A percentile compares a stretch with the other conserved stretches of the same genome.
Evolutionary conservation across 1,140 invertebrate species (phyloP).

Genomic region (Lepidurus packardi): DNA sequence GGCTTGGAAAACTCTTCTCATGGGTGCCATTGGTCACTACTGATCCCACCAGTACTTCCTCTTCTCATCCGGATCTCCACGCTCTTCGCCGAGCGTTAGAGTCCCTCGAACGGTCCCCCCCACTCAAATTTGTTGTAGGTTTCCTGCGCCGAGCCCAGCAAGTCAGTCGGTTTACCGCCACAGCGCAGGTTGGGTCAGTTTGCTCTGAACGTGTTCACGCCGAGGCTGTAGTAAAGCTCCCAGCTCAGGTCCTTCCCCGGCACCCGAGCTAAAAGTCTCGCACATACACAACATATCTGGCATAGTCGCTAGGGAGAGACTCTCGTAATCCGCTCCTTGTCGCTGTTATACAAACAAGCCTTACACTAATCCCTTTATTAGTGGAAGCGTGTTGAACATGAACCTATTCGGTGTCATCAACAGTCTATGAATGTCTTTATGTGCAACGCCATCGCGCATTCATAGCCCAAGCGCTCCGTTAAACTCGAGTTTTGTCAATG

Average conservation of each 20-base stretch:
- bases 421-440: slow-evolving; percentile 9
- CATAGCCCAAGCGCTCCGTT: not conserved
- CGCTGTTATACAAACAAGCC: slow-evolving; percentile 21
- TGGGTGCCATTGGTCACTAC: slow-evolving; percentile 17
- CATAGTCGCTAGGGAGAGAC: not conserved
- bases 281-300: not conserved
- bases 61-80: not conserved
- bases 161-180: slow-evolving; percentile 18
- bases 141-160: slow-evolving; percentile 11
- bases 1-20: slow-evolving; percentile 17
- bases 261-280: slow-evolving; percentile 12
- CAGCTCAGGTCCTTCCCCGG: not conserved
- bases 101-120: not conserved
- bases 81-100: not conserved
- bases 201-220: not conserved
- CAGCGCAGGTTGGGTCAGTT: slow-evolving; percentile 16
- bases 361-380: slow-evolving; percentile 20
- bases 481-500: not conserved
- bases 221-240: not conserved
- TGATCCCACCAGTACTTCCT: not conserved
- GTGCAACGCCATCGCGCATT: not conserved
- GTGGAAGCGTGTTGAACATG: slow-evolving; percentile 21
- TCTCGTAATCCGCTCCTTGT: slow-evolving; percentile 11
- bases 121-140: slow-evolving; percentile 10
- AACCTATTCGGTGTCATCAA: slow-evolving; percentile 5